These are phyloP conservation scores for Globia sparganii DNA, from an alignment of 2,888 invertebrate species.

Conservation along the genomic window DNA sequence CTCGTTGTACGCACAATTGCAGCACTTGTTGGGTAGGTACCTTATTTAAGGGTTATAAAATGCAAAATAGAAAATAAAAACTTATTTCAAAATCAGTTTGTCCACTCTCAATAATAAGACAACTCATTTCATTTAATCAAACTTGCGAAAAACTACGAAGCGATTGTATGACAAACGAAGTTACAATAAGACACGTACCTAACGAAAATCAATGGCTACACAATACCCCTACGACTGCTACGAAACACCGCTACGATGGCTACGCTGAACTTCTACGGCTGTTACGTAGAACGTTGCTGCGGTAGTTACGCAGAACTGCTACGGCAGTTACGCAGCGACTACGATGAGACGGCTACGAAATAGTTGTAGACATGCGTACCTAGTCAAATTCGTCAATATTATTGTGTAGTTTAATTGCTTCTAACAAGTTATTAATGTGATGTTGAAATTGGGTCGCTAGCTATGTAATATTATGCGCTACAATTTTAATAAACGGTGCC, in stretches of 20 bases:
- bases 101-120: background rate
- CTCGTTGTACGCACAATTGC: slow-evolving; percentile 78
- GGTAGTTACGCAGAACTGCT: background rate
- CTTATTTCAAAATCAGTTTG: no score
- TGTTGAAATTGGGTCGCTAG: background rate
- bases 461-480: background rate
- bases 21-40: slow-evolving; percentile 77
- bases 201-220: background rate
- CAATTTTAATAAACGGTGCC: background rate
- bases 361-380: background rate
- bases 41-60: background rate
- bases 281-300: background rate
- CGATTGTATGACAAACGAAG: background rate
- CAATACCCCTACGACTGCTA: background rate
- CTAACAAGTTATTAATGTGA: background rate
- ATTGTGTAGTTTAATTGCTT: background rate
- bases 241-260: background rate
- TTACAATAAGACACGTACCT: background rate
- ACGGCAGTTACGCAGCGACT: background rate
- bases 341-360: background rate
- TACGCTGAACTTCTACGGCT: background rate
- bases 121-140: background rate
- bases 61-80: background rate
- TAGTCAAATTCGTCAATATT: background rate
- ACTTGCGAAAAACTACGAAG: background rate